Percentiles rank a stretch among this genome's conserved stretches.
These are phyloP conservation scores for Melanchra persicariae DNA, from an alignment of 2,888 invertebrate species.

Conservation along the genomic window DNA sequence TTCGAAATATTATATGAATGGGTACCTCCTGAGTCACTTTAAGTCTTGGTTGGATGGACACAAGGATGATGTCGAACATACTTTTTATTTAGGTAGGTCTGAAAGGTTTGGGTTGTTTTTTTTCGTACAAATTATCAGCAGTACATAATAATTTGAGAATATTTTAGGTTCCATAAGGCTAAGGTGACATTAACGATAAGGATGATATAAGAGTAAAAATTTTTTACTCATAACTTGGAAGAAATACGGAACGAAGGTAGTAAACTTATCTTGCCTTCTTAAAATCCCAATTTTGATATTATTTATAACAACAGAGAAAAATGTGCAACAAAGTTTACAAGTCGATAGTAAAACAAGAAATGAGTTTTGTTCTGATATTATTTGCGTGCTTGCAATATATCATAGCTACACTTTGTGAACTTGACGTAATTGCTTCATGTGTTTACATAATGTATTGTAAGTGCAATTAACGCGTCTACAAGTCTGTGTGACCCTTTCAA, in stretches of 20 bases:
- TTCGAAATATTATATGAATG: not conserved
- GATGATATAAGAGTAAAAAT: not conserved
- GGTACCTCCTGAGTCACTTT: not conserved
- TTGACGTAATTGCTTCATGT: constrained; percentile 58
- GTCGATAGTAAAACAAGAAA: constrained; percentile 30
- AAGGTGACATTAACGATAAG: not conserved
- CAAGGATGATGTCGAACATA: not conserved
- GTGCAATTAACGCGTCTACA: constrained; percentile 52
- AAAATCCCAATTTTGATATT: not conserved
- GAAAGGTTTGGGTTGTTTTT: not conserved
- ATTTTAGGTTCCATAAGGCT: not conserved
- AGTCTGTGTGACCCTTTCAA: constrained; percentile 63
- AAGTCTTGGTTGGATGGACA: constrained; percentile 6
- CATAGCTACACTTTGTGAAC: constrained; percentile 39
- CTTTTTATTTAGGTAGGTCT: not conserved
- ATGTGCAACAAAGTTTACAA: not conserved
- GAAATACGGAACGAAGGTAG: too few species aligned
- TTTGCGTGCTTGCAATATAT: constrained; percentile 44
- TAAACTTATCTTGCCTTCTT: too few species aligned
- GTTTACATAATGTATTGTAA: constrained; percentile 59
- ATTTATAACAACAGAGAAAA: not conserved
- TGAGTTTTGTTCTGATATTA: constrained; percentile 48
- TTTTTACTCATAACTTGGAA: too few species aligned
- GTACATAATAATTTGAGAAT: not conserved
- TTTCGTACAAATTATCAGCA: not conserved